phyloP scores from a whole-genome alignment of 2,113 vertebrate genomes.

The Podocnemis expansa region DNA sequence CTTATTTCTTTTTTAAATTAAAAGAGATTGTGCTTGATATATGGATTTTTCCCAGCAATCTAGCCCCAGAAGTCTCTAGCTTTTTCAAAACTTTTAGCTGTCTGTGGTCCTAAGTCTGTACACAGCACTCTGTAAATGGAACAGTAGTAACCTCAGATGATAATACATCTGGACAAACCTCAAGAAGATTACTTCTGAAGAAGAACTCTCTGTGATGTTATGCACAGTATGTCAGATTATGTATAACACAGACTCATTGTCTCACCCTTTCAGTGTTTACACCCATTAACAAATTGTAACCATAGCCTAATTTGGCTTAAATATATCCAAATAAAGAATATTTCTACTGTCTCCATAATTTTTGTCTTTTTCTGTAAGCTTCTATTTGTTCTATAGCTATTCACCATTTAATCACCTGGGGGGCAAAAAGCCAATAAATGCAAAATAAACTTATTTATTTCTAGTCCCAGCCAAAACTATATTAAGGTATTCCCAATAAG shows the following conservation, averaged over 20 bases:
- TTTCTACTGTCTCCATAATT: background rate
- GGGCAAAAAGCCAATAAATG: background rate
- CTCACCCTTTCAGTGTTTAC: constrained; percentile 2
- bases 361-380: background rate
- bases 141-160: constrained; percentile 17
- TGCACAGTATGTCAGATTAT: background rate
- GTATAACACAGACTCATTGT: background rate
- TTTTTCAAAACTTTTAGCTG: background rate
- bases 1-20: fast-evolving
- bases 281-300: background rate
- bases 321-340: background rate
- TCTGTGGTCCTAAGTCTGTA: fast-evolving
- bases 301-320: background rate
- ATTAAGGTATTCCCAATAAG: background rate
- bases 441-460: background rate
- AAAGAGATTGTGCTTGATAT: background rate
- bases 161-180: constrained; percentile 46
- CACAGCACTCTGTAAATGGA: background rate
- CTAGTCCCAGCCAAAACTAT: background rate
- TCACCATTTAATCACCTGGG: background rate
- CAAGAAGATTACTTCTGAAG: constrained; percentile 44
- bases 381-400: background rate
- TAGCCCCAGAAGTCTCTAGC: background rate
- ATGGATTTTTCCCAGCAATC: background rate
- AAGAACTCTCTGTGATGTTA: background rate